Evolutionary conservation across 2,888 invertebrate genomes (phyloP).

Genomic region (Aradus depressus): DNA sequence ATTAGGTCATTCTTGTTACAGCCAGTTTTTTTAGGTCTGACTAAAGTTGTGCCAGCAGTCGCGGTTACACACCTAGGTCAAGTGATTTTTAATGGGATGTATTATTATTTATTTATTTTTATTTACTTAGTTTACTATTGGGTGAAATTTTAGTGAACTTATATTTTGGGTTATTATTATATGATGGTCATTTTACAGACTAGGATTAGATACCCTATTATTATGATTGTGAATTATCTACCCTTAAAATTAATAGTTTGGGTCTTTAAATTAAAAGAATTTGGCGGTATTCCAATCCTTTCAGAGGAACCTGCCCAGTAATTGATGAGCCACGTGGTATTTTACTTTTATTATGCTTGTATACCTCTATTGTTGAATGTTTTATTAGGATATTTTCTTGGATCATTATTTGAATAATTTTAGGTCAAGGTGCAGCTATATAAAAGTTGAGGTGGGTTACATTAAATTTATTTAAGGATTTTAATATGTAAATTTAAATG

Average conservation of each 20-base stretch:
- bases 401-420: background rate
- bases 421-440: constrained; percentile 8
- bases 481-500: no score
- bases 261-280: constrained; percentile 6
- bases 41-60: constrained; percentile 4
- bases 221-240: constrained; percentile 1
- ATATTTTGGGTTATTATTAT: no score
- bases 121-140: background rate
- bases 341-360: constrained; percentile 3
- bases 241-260: constrained; percentile 2
- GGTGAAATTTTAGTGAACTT: no score
- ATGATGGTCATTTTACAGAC: no score
- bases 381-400: constrained; percentile 1
- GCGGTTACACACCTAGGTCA: constrained; percentile 3
- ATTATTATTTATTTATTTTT: background rate
- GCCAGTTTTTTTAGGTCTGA: background rate
- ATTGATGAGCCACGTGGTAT: constrained; percentile 2
- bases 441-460: constrained; percentile 8
- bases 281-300: constrained; percentile 1
- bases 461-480: no score
- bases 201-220: background rate
- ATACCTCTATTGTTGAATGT: constrained; percentile 2
- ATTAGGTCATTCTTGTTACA: background rate
- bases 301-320: constrained; percentile 2
- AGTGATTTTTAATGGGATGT: background rate